Evolutionary conservation across 2,113 vertebrate species (phyloP).

Genomic region (Aspidoscelis tigris): DNA sequence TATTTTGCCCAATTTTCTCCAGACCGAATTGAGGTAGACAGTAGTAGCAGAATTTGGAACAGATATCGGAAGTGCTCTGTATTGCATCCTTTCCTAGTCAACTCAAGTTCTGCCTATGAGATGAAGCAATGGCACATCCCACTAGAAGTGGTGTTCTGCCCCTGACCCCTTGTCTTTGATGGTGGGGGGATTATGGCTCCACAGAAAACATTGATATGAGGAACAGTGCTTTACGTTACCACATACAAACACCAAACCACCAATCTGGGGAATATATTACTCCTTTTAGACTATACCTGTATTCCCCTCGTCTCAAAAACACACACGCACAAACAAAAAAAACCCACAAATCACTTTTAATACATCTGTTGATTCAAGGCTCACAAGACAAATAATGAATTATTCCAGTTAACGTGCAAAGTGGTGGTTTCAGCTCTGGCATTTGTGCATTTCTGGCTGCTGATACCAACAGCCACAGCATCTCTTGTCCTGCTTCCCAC

Average conservation of each 20-base stretch:
- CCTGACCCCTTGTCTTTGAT: not conserved
- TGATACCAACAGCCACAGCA: not conserved
- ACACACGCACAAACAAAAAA: slow-evolving; percentile 39
- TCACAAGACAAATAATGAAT: slow-evolving; percentile 83
- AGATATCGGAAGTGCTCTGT: not conserved
- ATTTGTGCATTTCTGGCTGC: not conserved
- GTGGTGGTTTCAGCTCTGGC: not conserved
- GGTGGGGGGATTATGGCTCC: not conserved
- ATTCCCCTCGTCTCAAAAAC: not conserved
- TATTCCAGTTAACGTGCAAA: slow-evolving; percentile 80
- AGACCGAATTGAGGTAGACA: not conserved
- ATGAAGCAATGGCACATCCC: not conserved
- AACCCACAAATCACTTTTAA: slow-evolving; percentile 91
- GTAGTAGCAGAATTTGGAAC: not conserved
- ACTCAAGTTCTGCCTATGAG: not conserved
- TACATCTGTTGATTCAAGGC: slow-evolving; percentile 91
- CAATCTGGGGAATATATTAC: not conserved
- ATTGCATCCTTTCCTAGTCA: not conserved
- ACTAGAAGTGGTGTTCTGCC: not conserved
- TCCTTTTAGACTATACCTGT: too few species aligned
- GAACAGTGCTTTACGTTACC: not conserved
- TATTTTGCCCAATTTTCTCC: not conserved
- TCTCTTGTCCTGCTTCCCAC: not conserved
- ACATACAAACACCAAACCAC: not conserved
- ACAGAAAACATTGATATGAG: not conserved